phyloP scores from a whole-genome alignment of 2,888 invertebrate species.

The Papilio protenor region DNA sequence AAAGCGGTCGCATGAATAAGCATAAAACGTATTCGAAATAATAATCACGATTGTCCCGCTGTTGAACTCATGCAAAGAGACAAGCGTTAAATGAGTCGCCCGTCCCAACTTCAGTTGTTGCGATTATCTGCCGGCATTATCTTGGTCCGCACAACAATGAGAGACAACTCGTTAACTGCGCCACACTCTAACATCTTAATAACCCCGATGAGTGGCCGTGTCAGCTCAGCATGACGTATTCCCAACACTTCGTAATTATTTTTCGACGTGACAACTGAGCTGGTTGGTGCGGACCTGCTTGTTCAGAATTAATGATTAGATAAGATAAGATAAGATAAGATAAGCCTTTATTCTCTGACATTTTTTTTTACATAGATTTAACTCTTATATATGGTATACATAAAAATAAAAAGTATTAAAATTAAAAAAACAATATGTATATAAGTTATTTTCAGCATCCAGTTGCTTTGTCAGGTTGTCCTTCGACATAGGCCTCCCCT shows the following conservation, averaged over 20 bases:
- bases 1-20: constrained; percentile 38
- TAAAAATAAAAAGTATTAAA: too few species aligned
- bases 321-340: too few species aligned
- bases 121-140: constrained; percentile 75
- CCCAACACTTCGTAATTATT: constrained; percentile 75
- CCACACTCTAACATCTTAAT: constrained; percentile 76
- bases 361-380: too few species aligned
- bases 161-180: constrained; percentile 71
- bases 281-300: constrained; percentile 50
- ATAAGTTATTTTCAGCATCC: too few species aligned
- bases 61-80: constrained; percentile 66
- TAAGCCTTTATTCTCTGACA: too few species aligned
- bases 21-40: constrained; percentile 36
- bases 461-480: too few species aligned
- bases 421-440: too few species aligned
- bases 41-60: constrained; percentile 44
- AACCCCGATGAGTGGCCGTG: constrained; percentile 72
- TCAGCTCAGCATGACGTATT: constrained; percentile 78
- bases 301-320: constrained; percentile 59
- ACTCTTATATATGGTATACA: too few species aligned
- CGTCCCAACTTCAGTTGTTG: constrained; percentile 64
- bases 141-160: constrained; percentile 68
- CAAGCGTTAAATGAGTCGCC: constrained; percentile 81
- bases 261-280: constrained; percentile 75
- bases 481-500: too few species aligned